Conservation (phyloP, 1,140 invertebrate species). For the Brachionus koreanus region DNA sequence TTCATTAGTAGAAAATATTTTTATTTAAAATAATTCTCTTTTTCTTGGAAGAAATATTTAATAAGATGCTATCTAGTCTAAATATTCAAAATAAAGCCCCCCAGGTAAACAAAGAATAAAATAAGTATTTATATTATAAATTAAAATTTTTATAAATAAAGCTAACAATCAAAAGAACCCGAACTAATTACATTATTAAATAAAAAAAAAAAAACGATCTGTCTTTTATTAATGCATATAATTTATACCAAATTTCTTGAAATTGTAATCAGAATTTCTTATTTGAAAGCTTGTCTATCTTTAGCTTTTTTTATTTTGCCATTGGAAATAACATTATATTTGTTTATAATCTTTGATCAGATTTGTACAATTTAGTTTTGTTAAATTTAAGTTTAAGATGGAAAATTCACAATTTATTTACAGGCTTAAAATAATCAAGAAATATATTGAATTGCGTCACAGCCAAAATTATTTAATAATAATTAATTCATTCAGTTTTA, state of each 20-base stretch:
- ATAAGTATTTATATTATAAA: not conserved
- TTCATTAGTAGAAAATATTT: not conserved
- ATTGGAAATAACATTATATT: not conserved
- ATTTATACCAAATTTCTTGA: conserved; percentile 19
- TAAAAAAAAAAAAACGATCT: conserved; percentile 18
- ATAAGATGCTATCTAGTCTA: not conserved
- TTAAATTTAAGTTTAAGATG: not conserved
- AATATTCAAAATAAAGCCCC: not conserved
- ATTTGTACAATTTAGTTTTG: not conserved
- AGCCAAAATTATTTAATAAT: not conserved
- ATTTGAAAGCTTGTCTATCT: not conserved
- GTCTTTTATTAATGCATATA: conserved; percentile 10
- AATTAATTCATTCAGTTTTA: not conserved
- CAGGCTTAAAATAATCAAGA: not conserved
- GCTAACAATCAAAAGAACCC: not conserved
- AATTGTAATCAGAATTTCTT: not conserved
- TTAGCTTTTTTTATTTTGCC: not conserved
- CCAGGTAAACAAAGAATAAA: not conserved
- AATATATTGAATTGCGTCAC: not conserved
- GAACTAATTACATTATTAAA: conserved; percentile 1
- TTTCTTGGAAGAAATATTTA: not conserved
- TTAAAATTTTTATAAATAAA: not conserved
- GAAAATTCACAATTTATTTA: not conserved
- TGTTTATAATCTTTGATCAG: not conserved
- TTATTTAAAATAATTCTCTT: not conserved